These are phyloP conservation scores for Tachystola acroxantha DNA, from an alignment of 2,888 invertebrate genomes.

Conservation along the genomic window DNA sequence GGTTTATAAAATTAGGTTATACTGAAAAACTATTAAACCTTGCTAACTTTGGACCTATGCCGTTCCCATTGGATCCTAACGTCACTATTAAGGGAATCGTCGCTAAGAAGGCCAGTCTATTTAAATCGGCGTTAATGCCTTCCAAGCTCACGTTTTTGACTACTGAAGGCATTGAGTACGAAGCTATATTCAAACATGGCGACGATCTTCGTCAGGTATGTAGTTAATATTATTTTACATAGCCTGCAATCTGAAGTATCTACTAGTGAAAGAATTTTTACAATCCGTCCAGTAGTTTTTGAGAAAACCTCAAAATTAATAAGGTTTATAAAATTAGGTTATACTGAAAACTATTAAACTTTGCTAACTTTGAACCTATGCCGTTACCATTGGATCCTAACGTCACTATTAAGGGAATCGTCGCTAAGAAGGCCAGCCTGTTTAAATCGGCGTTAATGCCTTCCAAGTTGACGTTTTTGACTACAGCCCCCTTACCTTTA, in stretches of 20 bases:
- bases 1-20: no score
- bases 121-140: slow-evolving; percentile 98
- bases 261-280: no score
- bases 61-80: slow-evolving; percentile 96
- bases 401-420: slow-evolving; percentile 91
- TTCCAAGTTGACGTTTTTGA: slow-evolving; percentile 91
- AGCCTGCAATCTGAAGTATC: no score
- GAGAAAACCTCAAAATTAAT: no score
- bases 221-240: no score
- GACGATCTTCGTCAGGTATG: slow-evolving; percentile 98
- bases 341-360: no score
- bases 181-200: slow-evolving; percentile 98
- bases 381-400: slow-evolving; percentile 97
- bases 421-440: slow-evolving; percentile 92
- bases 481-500: no score
- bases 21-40: no score
- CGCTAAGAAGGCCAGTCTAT: slow-evolving; percentile 92
- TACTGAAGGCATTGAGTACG: slow-evolving; percentile 89
- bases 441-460: slow-evolving; percentile 99
- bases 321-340: no score
- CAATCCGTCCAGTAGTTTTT: no score
- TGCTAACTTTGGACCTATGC: slow-evolving; percentile 93
- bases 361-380: slow-evolving; percentile 93
- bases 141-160: slow-evolving; percentile 92
- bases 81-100: slow-evolving; percentile 92